Conservation (phyloP, 2,113 vertebrate genomes). For the Sialia sialis region DNA sequence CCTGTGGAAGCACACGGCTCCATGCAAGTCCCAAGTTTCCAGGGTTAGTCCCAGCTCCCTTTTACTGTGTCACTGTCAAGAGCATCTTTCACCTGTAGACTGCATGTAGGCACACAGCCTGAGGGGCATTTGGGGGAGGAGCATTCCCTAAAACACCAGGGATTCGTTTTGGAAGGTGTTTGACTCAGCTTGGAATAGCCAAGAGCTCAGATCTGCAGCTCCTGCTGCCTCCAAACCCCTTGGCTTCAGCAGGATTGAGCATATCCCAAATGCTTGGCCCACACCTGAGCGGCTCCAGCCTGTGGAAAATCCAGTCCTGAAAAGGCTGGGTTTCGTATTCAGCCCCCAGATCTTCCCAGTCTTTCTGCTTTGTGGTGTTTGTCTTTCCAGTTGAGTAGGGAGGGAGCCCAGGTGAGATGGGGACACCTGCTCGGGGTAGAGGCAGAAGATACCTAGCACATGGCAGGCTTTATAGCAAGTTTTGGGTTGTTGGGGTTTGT, state of each 20-base stretch:
- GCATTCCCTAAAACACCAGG: not conserved
- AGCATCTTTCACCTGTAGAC: not conserved
- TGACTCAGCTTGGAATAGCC: not conserved
- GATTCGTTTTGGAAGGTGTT: not conserved
- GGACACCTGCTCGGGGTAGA: not conserved
- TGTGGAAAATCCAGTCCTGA: not conserved
- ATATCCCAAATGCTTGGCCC: accelerated
- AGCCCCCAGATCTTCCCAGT: not conserved
- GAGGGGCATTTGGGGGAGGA: not conserved
- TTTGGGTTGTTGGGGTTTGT: not conserved
- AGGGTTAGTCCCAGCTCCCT: not conserved
- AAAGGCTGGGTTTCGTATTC: not conserved
- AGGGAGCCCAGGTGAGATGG: not conserved
- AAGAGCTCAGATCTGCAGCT: not conserved
- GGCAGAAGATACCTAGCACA: not conserved
- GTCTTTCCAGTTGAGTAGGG: not conserved
- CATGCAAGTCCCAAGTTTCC: accelerated
- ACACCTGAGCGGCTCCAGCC: not conserved
- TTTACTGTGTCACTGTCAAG: not conserved
- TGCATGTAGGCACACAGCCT: not conserved
- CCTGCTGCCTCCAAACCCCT: not conserved
- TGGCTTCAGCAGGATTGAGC: accelerated
- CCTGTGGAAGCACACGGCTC: not conserved
- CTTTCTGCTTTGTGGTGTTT: not conserved
- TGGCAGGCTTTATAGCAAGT: not conserved